Conservation (phyloP, 1,140 invertebrate genomes). For the Manduca sexta region DNA sequence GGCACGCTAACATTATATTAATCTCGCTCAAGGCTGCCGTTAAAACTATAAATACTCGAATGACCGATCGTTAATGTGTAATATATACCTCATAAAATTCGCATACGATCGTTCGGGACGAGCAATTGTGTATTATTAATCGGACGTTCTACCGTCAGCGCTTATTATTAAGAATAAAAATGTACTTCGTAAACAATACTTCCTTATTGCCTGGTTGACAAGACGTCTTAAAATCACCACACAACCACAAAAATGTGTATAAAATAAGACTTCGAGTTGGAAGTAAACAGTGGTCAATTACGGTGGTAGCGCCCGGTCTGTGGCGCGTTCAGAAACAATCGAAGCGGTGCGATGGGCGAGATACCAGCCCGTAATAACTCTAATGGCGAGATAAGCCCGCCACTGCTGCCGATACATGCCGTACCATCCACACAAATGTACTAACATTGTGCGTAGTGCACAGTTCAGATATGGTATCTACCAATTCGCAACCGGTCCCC, state of each 20-base stretch:
- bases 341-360: constrained; percentile 66
- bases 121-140: constrained; percentile 12
- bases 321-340: constrained; percentile 66
- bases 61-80: constrained; percentile 22
- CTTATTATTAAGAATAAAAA: not conserved
- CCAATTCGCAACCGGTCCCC: too few relatives aligned
- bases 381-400: constrained; percentile 68
- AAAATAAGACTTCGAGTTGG: constrained; percentile 56
- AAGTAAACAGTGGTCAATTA: constrained; percentile 71
- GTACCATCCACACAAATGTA: constrained; percentile 39
- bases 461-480: constrained; percentile 38
- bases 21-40: constrained; percentile 9
- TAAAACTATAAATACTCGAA: constrained; percentile 22
- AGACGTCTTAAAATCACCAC: constrained; percentile 20
- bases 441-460: constrained; percentile 22
- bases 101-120: constrained; percentile 5
- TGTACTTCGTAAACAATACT: not conserved
- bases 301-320: constrained; percentile 51
- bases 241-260: constrained; percentile 43
- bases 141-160: too few relatives aligned
- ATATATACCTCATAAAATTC: constrained; percentile 28
- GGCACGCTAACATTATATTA: too few relatives aligned
- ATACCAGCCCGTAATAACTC: constrained; percentile 66
- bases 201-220: not conserved
- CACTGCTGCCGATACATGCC: constrained; percentile 42